Conservation (phyloP, 2,888 invertebrate species). For the Limnephilus marmoratus region DNA sequence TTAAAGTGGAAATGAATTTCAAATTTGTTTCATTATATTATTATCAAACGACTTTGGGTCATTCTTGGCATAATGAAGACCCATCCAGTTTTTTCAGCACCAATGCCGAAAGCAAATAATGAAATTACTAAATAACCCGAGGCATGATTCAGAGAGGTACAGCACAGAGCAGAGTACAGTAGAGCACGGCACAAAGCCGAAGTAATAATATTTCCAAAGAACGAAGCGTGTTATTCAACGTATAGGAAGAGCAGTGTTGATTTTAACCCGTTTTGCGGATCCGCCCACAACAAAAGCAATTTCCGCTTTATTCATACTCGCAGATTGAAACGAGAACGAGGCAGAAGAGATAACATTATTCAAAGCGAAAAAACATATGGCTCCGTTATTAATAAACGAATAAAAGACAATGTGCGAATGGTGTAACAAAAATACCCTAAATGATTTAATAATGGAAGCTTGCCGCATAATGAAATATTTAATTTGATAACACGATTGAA, state of each 20-base stretch:
- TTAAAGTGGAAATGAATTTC: too few species aligned
- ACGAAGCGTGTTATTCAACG: neutral
- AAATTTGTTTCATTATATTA: too few species aligned
- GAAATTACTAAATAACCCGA: constrained; percentile 2
- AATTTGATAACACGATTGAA: too few species aligned
- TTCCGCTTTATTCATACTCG: neutral
- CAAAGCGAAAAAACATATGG: neutral
- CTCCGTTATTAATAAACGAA: neutral
- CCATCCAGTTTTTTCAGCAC: neutral
- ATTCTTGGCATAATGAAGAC: neutral
- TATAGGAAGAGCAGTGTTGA: neutral
- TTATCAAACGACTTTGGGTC: neutral
- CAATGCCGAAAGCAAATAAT: neutral
- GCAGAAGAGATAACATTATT: neutral
- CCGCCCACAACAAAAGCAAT: neutral
- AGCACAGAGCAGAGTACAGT: neutral
- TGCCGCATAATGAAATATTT: neutral
- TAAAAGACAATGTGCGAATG: neutral
- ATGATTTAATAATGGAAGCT: neutral
- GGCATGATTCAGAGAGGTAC: neutral
- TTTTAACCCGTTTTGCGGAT: neutral
- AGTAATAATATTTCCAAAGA: neutral
- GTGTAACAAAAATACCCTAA: neutral
- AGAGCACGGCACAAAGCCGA: neutral
- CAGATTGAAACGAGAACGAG: neutral